These are phyloP conservation scores for Scomber colias DNA, from an alignment of 2,113 vertebrate species.

Conservation along the genomic window DNA sequence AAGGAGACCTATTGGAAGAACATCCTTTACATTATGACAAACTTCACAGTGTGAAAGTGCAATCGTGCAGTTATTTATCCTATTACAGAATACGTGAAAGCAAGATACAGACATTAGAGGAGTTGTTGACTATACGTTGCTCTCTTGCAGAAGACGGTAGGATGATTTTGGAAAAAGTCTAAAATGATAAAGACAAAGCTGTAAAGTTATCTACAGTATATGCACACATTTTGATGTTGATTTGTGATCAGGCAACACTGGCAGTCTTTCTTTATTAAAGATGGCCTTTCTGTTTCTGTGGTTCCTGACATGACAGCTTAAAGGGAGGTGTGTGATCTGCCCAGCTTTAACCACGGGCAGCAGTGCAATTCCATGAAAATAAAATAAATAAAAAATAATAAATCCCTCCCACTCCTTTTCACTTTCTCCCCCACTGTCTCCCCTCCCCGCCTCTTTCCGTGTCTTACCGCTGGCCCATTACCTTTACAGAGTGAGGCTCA, in stretches of 20 bases:
- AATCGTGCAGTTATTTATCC: slow-evolving; percentile 2
- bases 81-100: not conserved
- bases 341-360: slow-evolving; percentile 56
- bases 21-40: slow-evolving; percentile 10
- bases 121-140: not conserved
- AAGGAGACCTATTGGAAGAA: slow-evolving; percentile 30
- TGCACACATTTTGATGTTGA: not conserved
- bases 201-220: slow-evolving; percentile 28
- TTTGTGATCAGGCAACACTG: slow-evolving; percentile 17
- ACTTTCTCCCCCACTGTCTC: slow-evolving; percentile 40
- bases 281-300: slow-evolving; percentile 52
- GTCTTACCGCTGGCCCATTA: slow-evolving; percentile 87
- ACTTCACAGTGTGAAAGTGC: not conserved
- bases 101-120: not conserved
- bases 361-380: slow-evolving; percentile 36
- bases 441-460: slow-evolving; percentile 45
- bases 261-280: slow-evolving; percentile 34
- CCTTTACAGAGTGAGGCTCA: slow-evolving; percentile 86
- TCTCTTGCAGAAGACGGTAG: not conserved
- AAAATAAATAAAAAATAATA: slow-evolving; percentile 27
- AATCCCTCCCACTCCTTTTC: slow-evolving; percentile 41
- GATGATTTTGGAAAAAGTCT: not conserved
- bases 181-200: slow-evolving; percentile 15
- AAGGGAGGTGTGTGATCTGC: slow-evolving; percentile 60
- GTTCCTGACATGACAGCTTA: slow-evolving; percentile 57